These are phyloP conservation scores for Lamellibrachia satsuma DNA, from an alignment of 2,888 invertebrate species.

Conservation along the genomic window DNA sequence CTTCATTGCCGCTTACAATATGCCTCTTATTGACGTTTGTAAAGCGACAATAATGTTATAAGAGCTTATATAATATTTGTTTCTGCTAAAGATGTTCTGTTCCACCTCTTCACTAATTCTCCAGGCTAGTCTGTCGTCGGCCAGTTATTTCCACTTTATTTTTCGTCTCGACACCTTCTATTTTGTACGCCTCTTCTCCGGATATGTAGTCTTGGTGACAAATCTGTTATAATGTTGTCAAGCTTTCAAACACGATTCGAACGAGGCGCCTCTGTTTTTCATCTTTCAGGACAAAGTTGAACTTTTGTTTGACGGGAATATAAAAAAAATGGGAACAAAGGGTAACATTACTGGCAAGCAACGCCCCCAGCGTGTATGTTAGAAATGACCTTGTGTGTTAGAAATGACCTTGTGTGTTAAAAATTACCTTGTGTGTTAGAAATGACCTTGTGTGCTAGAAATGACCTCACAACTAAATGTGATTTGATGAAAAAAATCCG, in stretches of 20 bases:
- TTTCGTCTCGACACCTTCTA: not conserved
- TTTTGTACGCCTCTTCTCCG: not conserved
- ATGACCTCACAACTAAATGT: too few relatives aligned
- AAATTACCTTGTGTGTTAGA: too few relatives aligned
- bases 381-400: too few relatives aligned
- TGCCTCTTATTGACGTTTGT: not conserved
- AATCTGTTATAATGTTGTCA: not conserved
- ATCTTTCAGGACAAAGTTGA: too few relatives aligned
- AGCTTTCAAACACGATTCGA: not conserved
- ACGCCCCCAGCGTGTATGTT: too few relatives aligned
- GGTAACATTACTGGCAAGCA: too few relatives aligned
- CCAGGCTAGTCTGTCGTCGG: not conserved
- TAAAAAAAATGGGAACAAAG: too few relatives aligned
- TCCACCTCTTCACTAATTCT: not conserved
- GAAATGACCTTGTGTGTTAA: too few relatives aligned
- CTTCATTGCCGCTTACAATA: not conserved
- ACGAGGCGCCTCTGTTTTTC: not conserved
- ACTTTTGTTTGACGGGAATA: too few relatives aligned
- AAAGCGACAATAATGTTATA: not conserved
- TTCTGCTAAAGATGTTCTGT: too few relatives aligned
- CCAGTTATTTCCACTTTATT: not conserved
- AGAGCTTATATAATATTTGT: not conserved
- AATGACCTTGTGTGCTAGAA: too few relatives aligned
- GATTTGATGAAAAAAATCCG: too few relatives aligned
- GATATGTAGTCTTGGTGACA: not conserved